Conservation (phyloP, 2,113 vertebrate species). For the Calyptommatus sinebrachiatus region DNA sequence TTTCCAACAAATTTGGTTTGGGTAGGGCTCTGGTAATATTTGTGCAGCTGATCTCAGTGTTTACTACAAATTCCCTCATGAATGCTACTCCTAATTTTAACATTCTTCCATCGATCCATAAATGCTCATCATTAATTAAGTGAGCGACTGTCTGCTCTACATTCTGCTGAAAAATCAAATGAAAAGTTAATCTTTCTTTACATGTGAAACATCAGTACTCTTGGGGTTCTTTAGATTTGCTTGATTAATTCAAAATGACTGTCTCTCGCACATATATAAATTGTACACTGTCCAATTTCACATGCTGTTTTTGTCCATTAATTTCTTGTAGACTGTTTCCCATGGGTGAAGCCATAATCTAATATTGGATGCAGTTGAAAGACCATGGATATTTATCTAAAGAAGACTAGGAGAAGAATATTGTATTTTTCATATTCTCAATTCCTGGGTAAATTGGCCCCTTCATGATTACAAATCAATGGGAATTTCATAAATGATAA, state of each 20-base stretch:
- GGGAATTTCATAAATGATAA: neutral
- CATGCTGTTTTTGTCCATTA: neutral
- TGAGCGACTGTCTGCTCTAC: neutral
- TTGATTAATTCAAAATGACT: conserved; percentile 8
- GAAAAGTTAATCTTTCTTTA: neutral
- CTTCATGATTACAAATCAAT: neutral
- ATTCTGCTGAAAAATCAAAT: neutral
- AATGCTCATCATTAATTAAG: neutral
- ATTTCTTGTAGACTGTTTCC: neutral
- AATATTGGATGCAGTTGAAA: neutral
- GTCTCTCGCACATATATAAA: neutral
- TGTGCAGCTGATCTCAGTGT: neutral
- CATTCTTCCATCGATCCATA: neutral
- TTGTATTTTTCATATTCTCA: neutral
- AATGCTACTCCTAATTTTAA: neutral
- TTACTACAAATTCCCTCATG: neutral
- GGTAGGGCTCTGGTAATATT: too few relatives aligned
- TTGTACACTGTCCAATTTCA: neutral
- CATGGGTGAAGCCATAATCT: neutral
- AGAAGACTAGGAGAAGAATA: neutral
- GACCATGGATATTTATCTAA: neutral
- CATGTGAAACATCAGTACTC: neutral
- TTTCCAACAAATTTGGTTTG: neutral
- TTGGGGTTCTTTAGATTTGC: neutral
- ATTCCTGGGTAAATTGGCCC: neutral